A percentile compares a stretch with the other conserved stretches of the same genome.
Conservation (phyloP, 2,113 vertebrate genomes). For the Carlito syrichta region DNA sequence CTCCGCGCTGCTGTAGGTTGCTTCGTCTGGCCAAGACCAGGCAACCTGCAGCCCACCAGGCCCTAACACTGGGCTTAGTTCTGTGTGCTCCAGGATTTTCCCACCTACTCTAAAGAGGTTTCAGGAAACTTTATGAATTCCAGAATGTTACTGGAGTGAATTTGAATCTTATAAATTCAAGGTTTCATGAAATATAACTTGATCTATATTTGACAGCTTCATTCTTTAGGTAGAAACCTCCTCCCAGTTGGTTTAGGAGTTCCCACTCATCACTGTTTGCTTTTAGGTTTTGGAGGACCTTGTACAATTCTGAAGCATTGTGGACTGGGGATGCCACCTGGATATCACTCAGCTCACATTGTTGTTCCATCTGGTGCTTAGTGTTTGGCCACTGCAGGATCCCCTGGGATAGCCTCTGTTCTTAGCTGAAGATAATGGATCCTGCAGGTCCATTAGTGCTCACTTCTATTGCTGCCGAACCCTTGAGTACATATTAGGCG, state of each 20-base stretch:
- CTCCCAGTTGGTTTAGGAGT: not conserved
- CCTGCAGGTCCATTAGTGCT: not conserved
- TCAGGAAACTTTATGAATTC: not conserved
- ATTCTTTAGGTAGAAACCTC: not conserved
- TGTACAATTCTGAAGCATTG: not conserved
- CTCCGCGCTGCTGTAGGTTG: not conserved
- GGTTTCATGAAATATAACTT: not conserved
- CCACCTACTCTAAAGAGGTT: not conserved
- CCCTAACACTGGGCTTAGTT: not conserved
- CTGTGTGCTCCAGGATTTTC: not conserved
- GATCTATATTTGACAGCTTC: not conserved
- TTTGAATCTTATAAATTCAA: not conserved
- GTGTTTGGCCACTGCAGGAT: not conserved
- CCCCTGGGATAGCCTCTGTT: not conserved
- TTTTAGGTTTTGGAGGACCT: not conserved
- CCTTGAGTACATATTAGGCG: not conserved
- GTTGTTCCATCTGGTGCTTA: not conserved
- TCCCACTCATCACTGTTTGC: not conserved
- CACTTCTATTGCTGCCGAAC: not conserved
- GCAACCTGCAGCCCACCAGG: not conserved
- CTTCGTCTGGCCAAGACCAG: not conserved
- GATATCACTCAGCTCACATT: not conserved
- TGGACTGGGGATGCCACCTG: too few relatives aligned
- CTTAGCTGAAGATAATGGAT: not conserved
- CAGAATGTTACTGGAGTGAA: not conserved